Conservation (phyloP, 1,140 invertebrate species). For the Tetramorium simillimum region DNA sequence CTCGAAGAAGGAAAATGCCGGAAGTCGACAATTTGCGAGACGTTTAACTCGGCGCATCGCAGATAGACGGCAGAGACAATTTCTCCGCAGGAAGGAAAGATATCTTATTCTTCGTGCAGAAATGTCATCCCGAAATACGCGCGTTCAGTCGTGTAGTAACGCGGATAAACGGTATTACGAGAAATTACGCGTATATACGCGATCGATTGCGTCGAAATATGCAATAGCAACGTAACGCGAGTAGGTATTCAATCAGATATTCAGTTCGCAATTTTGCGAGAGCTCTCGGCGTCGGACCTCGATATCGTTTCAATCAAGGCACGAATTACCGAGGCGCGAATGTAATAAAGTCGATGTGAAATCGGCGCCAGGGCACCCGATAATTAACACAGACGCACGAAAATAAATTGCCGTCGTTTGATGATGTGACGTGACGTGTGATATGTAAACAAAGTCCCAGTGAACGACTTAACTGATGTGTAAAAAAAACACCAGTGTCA, state of each 20-base stretch:
- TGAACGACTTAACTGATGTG: not conserved
- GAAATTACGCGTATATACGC: not conserved
- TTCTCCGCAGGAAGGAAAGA: not conserved
- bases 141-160: not conserved
- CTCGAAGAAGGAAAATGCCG: constrained; percentile 31
- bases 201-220: constrained; percentile 12
- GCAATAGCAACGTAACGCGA: not conserved
- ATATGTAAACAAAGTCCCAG: constrained; percentile 11
- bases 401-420: constrained; percentile 37
- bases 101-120: not conserved
- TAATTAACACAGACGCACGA: constrained; percentile 17
- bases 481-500: constrained; percentile 34
- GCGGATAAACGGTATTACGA: not conserved
- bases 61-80: constrained; percentile 8
- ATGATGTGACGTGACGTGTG: constrained; percentile 10
- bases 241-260: not conserved
- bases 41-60: constrained; percentile 17
- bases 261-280: constrained; percentile 4
- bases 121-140: not conserved
- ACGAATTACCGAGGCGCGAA: constrained; percentile 32
- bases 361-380: not conserved
- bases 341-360: constrained; percentile 32
- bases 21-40: constrained; percentile 43
- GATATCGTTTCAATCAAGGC: constrained; percentile 34
- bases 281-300: not conserved